phyloP scores from a whole-genome alignment of 2,888 invertebrate species.

The Osmoderma eremita region DNA sequence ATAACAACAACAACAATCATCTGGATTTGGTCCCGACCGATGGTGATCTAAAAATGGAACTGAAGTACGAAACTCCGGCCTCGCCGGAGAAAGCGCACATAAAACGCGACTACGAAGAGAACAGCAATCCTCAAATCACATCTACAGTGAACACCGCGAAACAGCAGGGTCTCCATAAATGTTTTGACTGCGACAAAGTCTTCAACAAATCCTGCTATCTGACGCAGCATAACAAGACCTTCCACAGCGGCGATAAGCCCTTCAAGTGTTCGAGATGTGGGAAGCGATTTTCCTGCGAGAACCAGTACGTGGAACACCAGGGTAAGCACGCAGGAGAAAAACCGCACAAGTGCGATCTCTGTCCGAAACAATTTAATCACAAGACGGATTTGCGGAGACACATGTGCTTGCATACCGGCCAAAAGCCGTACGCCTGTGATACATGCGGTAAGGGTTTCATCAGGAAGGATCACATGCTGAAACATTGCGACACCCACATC shows the following conservation, averaged over 20 bases:
- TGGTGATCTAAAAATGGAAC: constrained; percentile 43
- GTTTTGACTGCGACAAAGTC: constrained; percentile 83
- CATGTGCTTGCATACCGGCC: constrained; percentile 87
- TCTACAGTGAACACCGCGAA: constrained; percentile 51
- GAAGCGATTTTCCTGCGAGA: constrained; percentile 81
- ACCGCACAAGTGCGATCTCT: constrained; percentile 85
- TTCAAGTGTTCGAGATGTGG: constrained; percentile 88
- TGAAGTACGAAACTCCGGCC: constrained; percentile 55
- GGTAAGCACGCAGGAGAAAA: constrained; percentile 84
- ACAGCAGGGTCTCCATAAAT: constrained; percentile 68
- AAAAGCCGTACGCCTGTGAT: constrained; percentile 84
- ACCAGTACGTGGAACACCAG: constrained; percentile 77
- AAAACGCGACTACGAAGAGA: constrained; percentile 59
- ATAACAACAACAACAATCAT: constrained; percentile 48
- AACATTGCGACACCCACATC: constrained; percentile 84
- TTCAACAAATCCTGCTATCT: constrained; percentile 89
- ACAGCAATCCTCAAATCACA: constrained; percentile 57
- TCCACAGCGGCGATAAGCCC: constrained; percentile 87
- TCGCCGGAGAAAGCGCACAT: constrained; percentile 59
- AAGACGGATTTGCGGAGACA: constrained; percentile 89
- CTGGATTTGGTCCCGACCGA: constrained; percentile 47
- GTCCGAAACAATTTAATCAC: constrained; percentile 90
- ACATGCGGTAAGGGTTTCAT: constrained; percentile 89
- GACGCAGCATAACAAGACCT: constrained; percentile 90
- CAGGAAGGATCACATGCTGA: constrained; percentile 90